Base-by-base conservation (phyloP, 2,113 vertebrate species). In the Perccottus glenii region DNA sequence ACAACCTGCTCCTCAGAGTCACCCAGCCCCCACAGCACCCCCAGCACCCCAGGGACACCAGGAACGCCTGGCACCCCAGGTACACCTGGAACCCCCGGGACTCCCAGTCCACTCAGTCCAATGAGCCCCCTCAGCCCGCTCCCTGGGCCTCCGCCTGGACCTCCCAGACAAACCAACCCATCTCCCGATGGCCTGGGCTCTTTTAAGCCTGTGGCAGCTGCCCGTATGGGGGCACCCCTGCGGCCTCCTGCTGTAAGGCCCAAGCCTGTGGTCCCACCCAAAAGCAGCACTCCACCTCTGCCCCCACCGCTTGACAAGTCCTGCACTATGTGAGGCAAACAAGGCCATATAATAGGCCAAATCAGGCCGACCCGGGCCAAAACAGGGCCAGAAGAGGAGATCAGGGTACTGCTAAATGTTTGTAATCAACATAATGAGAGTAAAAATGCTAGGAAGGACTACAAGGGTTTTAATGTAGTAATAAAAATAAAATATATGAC, bases 191-290 rank as follows among this genome's bases (percentile, higher is more conserved):
- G 93, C 33, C 90, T 96, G 90, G 96, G 94, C 83, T 95, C 95
- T 75, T 99, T 98, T 86, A 97, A 96, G 81, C 96, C 97, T 0
- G 81, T 89, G 12, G 85, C 93, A 62, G 94, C 94, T 0, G 93
- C 95, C 64, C 95, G 96, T 40, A 95, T 97, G 88, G 97, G 95
- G 7, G 92, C 95, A 16, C 96, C 96, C 52, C 91, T 96, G 72
- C 95, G 97, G 59, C 98, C 98, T 35, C 98, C 98, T 0, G 96
- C 96, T 59, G 94, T 99, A 12, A 92, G 96, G 89, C 98, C 98
- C 44, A 98, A 99, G 89, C 98, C 98, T 6, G 84, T 94, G 64
- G 93, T 99, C 81, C 94, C 98, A 64, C 97, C 98, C 83, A 99
- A 98, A 92, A 97, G 96, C 89, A 96, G 96, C 82, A 93, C 96